Evolutionary conservation across 2,888 invertebrate genomes (phyloP), one percentile per base, ranked within the genome.

Genomic region (Hemithea aestivaria): DNA sequence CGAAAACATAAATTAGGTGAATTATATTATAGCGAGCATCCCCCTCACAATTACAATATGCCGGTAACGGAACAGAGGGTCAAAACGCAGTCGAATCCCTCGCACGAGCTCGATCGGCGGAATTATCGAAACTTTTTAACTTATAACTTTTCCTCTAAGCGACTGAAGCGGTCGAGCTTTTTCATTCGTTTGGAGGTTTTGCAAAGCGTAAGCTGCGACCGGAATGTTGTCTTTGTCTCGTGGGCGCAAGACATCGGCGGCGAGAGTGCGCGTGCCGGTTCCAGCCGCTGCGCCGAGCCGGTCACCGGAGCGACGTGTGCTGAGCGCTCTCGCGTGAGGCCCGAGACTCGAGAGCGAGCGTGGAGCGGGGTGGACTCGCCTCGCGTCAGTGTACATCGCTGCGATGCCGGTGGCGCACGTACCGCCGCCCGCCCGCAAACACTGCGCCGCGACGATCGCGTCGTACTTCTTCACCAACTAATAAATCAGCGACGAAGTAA

Each of bases 61-160:
- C 79, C 73, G 63, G 73, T 75, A 81, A 78, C 73, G 76, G 72
- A 65, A 66, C 57, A 66, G 77, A 72, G 84, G 84, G 85, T 83
- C 85, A 83, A 66, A 68, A 69, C 66, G 69, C 62, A 74, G 76
- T 67, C 68, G 67, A 69, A 73, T 73, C 78, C 79, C 81, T 75
- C 66, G 66, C 68, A 69, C 66, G 62, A 71, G 66, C 68, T 64
- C 65, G 63, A 74, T 66, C 69, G 66, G 69, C 66, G 56, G 73
- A 83, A 85, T 85, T 80, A 83, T 84, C 75, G 73, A 82, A 85
- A 85, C 69, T 85, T 87, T 83, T 81, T 74, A 83, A 85, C 77
- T 83, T 79, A 72, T 69, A 84, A 84, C 79, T 84, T 84, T 81
- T 77, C 67, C 71, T 16, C 68, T 66, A 68, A 76, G 70, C 69